Evolutionary conservation across 1,140 invertebrate species (phyloP), one percentile per base, ranked within the genome.

Genomic region (Ctenoplectra terminalis): DNA sequence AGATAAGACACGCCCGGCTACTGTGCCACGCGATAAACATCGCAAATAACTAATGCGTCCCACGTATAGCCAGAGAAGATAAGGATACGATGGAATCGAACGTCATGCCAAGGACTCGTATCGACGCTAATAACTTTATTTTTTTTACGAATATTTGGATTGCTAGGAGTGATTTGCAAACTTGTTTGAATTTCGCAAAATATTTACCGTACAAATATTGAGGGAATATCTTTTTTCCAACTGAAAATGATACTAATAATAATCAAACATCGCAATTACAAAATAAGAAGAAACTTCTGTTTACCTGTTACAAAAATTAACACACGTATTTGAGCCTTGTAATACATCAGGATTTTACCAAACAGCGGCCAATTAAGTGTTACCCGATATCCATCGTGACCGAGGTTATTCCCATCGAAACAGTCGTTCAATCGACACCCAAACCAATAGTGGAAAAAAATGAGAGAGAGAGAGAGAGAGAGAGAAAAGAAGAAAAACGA

Each of bases 1-100:
- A 90, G 91, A 92, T 92, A 92, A 91, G 90, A 92, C 92, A 92
- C 90, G 89, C 88, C 86, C 82, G 84, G 84, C 82, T 84, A 84
- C 76, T 63, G 74, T 67, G 82, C 46, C 52, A n/a, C 26, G 26
- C 74, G 90, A 91, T 90, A 91, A 87, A 82, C 81, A 92, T 92
- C 89, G 81, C 86, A 90, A 90, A 90, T 90, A 91, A 91, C 86
- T 87, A 89, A 90, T 90, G 83, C 87, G 77, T 82, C 74, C 63
- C 72, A 84, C 85, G 86, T 88, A 82, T 29, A 80, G 80, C 9
- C 13, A 6, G 8, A 7, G 50, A 1, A 80, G 77, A 80, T 67
- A 61, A 82, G 66, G 66, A 43, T 78, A 54, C 56, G 17, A 54
- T 5, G 9, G 56, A 67, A 70, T 63, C 64, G 46, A 20, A 63